Base-by-base conservation (phyloP, 2,113 vertebrate species). In the Phrynosoma platyrhinos region DNA sequence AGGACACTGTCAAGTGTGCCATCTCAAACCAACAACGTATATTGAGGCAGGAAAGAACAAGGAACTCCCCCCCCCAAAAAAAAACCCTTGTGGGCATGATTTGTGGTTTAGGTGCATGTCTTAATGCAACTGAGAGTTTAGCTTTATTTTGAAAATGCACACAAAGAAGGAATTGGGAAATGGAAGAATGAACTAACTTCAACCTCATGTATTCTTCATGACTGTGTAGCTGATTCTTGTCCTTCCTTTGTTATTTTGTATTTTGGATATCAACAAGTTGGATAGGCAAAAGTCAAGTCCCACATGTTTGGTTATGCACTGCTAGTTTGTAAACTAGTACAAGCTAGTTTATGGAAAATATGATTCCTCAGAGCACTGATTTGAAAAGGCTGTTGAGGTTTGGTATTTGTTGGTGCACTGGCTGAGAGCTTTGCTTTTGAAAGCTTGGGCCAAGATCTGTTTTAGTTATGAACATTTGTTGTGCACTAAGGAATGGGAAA, bases 231-330 rank as follows among this genome's bases (percentile, higher is more conserved):
- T 83, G 74, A 32, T 88, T 93, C 32, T 79, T 16, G 3, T 7
- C 12, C 16, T 89, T 3, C 25, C 30, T 87, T 47, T 47, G 47
- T 47, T 64, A 71, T 52, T 86, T 36, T 1, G 85, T 79, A 69
- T 81, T 64, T 23, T 21, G 5, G 1, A 66, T 86, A 52, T 2
- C 91, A 86, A 74, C 42, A 72, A 16, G 27, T 83, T 69, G 69
- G 66, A 52, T 52, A n/a, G 0, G 0, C 64, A 87, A 0, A 0
- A 7, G 0, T 78, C 0, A 42, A 40, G 76, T 89, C 91, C 84
- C 83, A 21, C 27, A 87, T 69, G 79, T 27, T 83, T 66, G 71
- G 21, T 64, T 75, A 78, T 87, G 66, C 8, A 40, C 0, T 27
- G 27, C 74, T 85, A 68, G 5, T 21, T 36, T 90, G 25, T 18